Percentiles rank a stretch among this genome's conserved stretches.
These are phyloP conservation scores for Malurus elegans DNA, from an alignment of 2,113 vertebrate species.

Conservation along the genomic window DNA sequence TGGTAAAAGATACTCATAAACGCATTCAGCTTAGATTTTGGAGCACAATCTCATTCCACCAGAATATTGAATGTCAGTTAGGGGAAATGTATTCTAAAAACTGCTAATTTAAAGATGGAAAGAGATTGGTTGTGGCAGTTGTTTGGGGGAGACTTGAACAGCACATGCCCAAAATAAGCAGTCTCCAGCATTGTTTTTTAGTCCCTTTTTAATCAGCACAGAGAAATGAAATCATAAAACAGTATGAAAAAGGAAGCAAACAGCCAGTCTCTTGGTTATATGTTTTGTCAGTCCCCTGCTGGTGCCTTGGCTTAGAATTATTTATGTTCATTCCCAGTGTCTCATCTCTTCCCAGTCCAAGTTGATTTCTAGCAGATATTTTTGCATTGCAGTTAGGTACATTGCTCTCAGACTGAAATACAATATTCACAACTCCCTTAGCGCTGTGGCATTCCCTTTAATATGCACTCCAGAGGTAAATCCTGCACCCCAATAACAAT, in stretches of 20 bases:
- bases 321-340: conserved; percentile 44
- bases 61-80: not conserved
- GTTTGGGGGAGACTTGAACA: not conserved
- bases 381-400: conserved; percentile 12
- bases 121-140: not conserved
- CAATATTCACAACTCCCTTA: conserved; percentile 6
- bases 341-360: conserved; percentile 29
- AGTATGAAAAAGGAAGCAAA: conserved; percentile 39
- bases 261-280: conserved; percentile 38
- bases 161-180: not conserved
- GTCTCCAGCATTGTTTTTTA: conserved; percentile 7
- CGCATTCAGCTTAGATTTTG: not conserved
- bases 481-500: not conserved
- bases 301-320: conserved; percentile 50
- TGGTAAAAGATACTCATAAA: not conserved
- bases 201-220: conserved; percentile 52
- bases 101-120: not conserved
- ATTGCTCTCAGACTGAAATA: not conserved
- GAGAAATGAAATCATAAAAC: conserved; percentile 59
- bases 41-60: not conserved
- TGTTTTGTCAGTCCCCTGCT: conserved; percentile 53
- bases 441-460: not conserved
- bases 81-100: not conserved
- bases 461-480: not conserved
- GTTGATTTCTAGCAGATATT: conserved; percentile 27